Percentiles rank a stretch among this genome's conserved stretches.
phyloP scores from a whole-genome alignment of 2,888 invertebrate genomes.

The Marasmarcha lunaedactyla region DNA sequence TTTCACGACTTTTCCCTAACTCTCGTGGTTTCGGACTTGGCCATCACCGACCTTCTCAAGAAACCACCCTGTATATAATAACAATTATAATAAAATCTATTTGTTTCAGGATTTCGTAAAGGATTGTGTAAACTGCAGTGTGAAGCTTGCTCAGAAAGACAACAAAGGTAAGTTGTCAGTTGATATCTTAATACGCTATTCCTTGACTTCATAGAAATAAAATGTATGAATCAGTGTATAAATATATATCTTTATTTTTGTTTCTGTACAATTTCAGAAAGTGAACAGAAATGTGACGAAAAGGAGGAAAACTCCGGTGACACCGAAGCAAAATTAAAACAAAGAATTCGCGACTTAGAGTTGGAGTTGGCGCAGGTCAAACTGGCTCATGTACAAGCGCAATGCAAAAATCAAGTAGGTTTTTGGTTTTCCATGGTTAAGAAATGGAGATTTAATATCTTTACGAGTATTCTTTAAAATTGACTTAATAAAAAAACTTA shows the following conservation, averaged over 20 bases:
- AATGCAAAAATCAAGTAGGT: constrained; percentile 93
- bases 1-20: no score
- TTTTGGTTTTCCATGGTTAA: no score
- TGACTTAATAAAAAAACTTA: background rate
- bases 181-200: background rate
- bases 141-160: constrained; percentile 49
- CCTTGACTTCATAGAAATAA: constrained; percentile 2
- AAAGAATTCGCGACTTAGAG: constrained; percentile 89
- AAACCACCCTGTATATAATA: no score
- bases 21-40: no score
- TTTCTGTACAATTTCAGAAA: constrained; percentile 29
- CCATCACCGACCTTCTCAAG: no score
- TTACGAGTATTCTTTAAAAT: background rate
- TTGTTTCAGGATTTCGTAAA: constrained; percentile 43
- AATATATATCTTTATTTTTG: no score
- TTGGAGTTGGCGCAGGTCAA: constrained; percentile 97
- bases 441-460: no score
- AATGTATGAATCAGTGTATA: constrained; percentile 1
- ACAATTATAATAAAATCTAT: constrained; percentile 5
- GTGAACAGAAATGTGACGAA: constrained; percentile 52
- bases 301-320: constrained; percentile 38
- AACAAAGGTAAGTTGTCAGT: constrained; percentile 49
- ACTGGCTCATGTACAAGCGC: constrained; percentile 95
- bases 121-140: constrained; percentile 46
- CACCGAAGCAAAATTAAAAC: constrained; percentile 64